phyloP scores from a whole-genome alignment of 2,113 vertebrate genomes.

The Benitochromis conjunctus region DNA sequence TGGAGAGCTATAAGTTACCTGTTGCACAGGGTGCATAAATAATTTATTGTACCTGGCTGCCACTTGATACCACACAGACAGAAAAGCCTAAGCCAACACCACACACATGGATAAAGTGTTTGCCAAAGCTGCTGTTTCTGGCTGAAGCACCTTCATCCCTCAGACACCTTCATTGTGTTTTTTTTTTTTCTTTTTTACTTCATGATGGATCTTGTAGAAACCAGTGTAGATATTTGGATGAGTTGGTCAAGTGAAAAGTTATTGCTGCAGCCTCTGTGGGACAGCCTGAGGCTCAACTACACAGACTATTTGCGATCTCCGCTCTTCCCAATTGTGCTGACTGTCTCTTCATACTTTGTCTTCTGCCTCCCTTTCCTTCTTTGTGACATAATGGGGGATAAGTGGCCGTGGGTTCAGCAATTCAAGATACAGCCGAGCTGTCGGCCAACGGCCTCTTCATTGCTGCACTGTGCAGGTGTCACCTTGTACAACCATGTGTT shows the following conservation, averaged over 20 bases:
- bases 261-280: slow-evolving; percentile 70
- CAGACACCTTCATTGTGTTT: neutral
- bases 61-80: slow-evolving; percentile 30
- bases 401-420: slow-evolving; percentile 55
- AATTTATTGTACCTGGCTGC: slow-evolving; percentile 27
- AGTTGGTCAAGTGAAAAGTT: slow-evolving; percentile 18
- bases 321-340: slow-evolving; percentile 68
- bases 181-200: neutral
- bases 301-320: slow-evolving; percentile 66
- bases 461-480: slow-evolving; percentile 67
- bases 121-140: neutral
- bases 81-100: neutral
- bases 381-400: slow-evolving; percentile 67
- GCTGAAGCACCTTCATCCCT: neutral
- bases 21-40: slow-evolving; percentile 25
- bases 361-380: slow-evolving; percentile 63
- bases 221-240: slow-evolving; percentile 8
- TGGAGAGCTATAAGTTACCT: neutral
- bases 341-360: slow-evolving; percentile 72
- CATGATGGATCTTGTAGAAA: slow-evolving; percentile 32
- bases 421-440: slow-evolving; percentile 68
- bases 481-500: slow-evolving; percentile 72
- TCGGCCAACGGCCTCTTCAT: slow-evolving; percentile 47
- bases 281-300: slow-evolving; percentile 60
- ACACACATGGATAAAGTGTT: neutral